Conservation (phyloP, 2,113 vertebrate species). For the Cinclus mexicanus region DNA sequence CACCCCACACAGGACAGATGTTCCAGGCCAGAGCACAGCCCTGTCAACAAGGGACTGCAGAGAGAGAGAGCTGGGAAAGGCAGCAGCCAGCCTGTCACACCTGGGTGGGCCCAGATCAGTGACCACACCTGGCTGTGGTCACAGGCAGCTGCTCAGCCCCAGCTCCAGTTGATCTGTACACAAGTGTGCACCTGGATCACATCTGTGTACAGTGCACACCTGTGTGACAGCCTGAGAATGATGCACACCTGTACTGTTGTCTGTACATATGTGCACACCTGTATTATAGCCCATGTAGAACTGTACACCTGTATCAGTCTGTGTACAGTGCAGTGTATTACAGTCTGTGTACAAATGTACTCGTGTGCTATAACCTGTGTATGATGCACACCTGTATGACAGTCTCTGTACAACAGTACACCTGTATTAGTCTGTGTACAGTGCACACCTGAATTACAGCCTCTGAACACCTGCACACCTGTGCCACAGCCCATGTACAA, state of each 20-base stretch:
- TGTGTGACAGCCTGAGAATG: background rate
- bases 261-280: background rate
- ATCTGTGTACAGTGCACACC: too few relatives aligned
- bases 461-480: background rate
- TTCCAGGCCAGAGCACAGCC: background rate
- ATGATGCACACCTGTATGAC: too few relatives aligned
- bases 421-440: background rate
- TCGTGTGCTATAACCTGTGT: background rate
- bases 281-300: too few relatives aligned
- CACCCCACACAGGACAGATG: background rate
- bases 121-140: background rate
- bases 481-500: fast-evolving
- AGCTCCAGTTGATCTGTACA: background rate
- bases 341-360: background rate
- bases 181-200: background rate
- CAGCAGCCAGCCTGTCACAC: background rate
- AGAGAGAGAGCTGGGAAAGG: background rate
- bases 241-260: too few relatives aligned
- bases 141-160: fast-evolving
- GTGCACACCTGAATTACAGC: background rate
- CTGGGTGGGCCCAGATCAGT: fast-evolving
- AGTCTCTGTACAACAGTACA: background rate
- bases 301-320: background rate
- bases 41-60: fast-evolving
- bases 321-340: fast-evolving